Conservation (phyloP, 2,113 vertebrate species). For the Coreoperca whiteheadi region DNA sequence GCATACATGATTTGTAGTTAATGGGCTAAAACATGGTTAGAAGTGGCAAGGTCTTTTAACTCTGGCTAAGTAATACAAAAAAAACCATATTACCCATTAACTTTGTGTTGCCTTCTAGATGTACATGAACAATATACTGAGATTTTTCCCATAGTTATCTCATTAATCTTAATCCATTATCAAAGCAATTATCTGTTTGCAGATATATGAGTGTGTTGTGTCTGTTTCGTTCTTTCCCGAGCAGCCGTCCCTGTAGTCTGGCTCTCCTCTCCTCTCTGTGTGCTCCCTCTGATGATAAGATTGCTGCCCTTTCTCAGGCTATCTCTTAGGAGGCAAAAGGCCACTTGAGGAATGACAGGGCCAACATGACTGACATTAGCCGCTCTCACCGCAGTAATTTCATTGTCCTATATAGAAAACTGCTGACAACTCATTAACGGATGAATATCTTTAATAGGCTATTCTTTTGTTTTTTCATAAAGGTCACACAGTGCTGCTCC, state of each 20-base stretch:
- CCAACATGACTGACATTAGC: constrained; percentile 70
- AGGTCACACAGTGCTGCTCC: constrained; percentile 3
- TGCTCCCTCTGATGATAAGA: constrained; percentile 69
- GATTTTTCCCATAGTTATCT: constrained; percentile 10
- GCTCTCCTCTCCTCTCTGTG: constrained; percentile 43
- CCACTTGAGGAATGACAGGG: constrained; percentile 79
- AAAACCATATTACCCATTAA: background rate
- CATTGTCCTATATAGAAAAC: constrained; percentile 16
- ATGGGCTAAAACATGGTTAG: background rate
- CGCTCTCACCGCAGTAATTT: constrained; percentile 40
- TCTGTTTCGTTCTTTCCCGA: constrained; percentile 23
- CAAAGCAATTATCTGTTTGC: constrained; percentile 55
- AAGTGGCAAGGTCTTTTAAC: background rate
- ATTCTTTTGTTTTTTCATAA: background rate
- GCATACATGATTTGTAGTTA: background rate
- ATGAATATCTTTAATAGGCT: constrained; percentile 1
- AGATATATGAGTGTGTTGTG: constrained; percentile 35
- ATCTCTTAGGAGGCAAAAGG: constrained; percentile 75
- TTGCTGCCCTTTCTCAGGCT: constrained; percentile 74
- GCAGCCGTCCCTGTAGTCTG: constrained; percentile 51
- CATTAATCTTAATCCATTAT: constrained; percentile 50
- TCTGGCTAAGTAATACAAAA: too few species aligned
- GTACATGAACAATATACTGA: background rate
- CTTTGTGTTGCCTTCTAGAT: background rate
- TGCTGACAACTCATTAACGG: constrained; percentile 48